These are phyloP conservation scores for Acrobasis suavella DNA, from an alignment of 2,888 invertebrate genomes.

Conservation along the genomic window DNA sequence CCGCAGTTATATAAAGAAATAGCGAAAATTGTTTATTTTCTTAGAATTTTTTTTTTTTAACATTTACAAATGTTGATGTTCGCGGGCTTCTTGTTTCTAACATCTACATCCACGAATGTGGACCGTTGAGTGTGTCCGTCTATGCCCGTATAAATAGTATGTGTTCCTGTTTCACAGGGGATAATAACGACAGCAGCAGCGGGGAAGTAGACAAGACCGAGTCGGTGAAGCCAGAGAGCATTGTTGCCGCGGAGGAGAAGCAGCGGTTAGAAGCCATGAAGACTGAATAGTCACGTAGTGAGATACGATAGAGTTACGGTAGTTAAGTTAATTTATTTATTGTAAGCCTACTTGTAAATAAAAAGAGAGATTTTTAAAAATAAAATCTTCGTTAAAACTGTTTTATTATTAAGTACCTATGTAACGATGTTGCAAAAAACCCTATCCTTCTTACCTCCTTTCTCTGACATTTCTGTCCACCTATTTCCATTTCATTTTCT, in stretches of 20 bases:
- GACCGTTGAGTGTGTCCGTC: no score
- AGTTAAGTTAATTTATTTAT: constrained; percentile 39
- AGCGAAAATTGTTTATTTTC: no score
- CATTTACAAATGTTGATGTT: no score
- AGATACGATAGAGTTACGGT: constrained; percentile 44
- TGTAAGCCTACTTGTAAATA: constrained; percentile 40
- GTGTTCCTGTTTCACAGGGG: constrained; percentile 43
- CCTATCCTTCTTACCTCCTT: no score
- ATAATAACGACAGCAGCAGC: constrained; percentile 51
- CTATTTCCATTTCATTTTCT: no score
- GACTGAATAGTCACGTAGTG: constrained; percentile 43
- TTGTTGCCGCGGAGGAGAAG: background rate
- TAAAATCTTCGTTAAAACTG: constrained; percentile 25
- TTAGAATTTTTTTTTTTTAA: no score
- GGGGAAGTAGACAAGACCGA: constrained; percentile 32
- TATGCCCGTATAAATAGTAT: background rate
- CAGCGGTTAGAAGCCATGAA: constrained; percentile 27
- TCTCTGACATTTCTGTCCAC: no score
- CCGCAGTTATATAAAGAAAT: no score
- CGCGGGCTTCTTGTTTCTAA: no score
- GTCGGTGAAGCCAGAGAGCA: constrained; percentile 9
- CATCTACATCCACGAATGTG: no score
- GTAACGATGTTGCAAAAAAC: no score
- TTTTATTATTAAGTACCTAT: no score
- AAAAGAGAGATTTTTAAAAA: constrained; percentile 32